Conservation (phyloP, 2,113 vertebrate species). For the Malurus melanocephalus region DNA sequence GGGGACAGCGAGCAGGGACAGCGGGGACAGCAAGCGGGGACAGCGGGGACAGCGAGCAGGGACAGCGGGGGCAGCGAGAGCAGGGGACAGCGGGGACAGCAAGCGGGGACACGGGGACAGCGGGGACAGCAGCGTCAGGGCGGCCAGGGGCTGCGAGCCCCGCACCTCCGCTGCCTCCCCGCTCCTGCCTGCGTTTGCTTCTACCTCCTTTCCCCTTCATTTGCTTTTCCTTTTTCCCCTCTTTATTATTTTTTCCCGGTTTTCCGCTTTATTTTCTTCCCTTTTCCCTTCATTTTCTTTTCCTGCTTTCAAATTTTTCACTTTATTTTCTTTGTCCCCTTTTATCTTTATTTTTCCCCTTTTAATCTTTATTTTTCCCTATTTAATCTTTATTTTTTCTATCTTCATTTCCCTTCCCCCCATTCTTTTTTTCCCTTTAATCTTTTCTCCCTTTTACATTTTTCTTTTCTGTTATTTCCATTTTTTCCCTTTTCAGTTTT, state of each 20-base stretch:
- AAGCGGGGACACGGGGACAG: not conserved
- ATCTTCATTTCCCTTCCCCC: not conserved
- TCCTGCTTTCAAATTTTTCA: rapidly evolving
- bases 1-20: not conserved
- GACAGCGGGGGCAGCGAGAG: not conserved
- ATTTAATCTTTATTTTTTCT: too few relatives aligned
- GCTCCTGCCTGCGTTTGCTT: rapidly evolving
- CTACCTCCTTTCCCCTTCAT: rapidly evolving
- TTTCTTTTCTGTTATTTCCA: not conserved
- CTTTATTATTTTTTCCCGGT: not conserved
- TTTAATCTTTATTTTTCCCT: not conserved
- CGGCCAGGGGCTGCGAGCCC: not conserved
- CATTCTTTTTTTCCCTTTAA: not conserved
- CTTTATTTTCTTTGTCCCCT: too few relatives aligned
- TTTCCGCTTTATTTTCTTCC: not conserved
- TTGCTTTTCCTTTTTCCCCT: rapidly evolving
- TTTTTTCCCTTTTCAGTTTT: not conserved
- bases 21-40: not conserved
- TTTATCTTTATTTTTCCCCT: not conserved
- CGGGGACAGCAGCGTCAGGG: not conserved
- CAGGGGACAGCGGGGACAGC: not conserved
- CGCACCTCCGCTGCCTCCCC: not conserved
- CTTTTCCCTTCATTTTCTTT: not conserved
- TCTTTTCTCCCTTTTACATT: not conserved
- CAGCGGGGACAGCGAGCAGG: not conserved